Conservation (phyloP, 1,140 invertebrate species). For the Pseudomyrmex flavicornis region DNA sequence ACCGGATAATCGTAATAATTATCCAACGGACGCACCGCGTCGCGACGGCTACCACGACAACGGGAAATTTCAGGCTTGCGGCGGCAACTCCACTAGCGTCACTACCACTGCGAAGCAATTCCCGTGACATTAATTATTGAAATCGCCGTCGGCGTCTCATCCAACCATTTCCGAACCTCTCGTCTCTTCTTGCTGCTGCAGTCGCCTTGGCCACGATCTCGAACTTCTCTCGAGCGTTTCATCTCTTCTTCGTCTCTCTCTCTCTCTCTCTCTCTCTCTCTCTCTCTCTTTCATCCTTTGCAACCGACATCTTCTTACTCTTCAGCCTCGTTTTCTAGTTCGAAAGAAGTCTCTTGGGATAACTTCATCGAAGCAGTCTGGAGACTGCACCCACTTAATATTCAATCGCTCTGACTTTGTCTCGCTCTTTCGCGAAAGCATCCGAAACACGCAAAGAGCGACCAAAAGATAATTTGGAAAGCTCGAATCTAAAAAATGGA, state of each 20-base stretch:
- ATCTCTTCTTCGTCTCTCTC: constrained; percentile 17
- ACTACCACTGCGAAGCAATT: constrained; percentile 69
- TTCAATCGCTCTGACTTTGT: constrained; percentile 74
- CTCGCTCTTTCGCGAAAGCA: constrained; percentile 43
- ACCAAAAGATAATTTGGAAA: background rate
- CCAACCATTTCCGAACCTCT: constrained; percentile 11
- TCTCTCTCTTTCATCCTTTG: constrained; percentile 29
- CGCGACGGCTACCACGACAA: constrained; percentile 69
- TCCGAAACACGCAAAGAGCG: background rate
- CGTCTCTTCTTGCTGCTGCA: constrained; percentile 10
- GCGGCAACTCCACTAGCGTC: constrained; percentile 64
- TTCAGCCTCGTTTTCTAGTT: constrained; percentile 69
- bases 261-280: constrained; percentile 10
- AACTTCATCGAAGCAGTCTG: constrained; percentile 69
- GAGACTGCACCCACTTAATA: constrained; percentile 73
- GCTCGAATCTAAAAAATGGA: background rate
- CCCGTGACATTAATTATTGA: constrained; percentile 79
- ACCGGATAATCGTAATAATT: constrained; percentile 71
- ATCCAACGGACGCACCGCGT: constrained; percentile 53
- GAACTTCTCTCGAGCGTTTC: constrained; percentile 38
- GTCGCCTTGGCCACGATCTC: constrained; percentile 52
- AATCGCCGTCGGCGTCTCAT: constrained; percentile 72
- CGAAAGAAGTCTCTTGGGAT: constrained; percentile 67
- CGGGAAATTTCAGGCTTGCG: constrained; percentile 72
- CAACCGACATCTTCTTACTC: constrained; percentile 24